Evolutionary conservation across 2,888 invertebrate genomes (phyloP).

Genomic region (Adelognathus sp.): DNA sequence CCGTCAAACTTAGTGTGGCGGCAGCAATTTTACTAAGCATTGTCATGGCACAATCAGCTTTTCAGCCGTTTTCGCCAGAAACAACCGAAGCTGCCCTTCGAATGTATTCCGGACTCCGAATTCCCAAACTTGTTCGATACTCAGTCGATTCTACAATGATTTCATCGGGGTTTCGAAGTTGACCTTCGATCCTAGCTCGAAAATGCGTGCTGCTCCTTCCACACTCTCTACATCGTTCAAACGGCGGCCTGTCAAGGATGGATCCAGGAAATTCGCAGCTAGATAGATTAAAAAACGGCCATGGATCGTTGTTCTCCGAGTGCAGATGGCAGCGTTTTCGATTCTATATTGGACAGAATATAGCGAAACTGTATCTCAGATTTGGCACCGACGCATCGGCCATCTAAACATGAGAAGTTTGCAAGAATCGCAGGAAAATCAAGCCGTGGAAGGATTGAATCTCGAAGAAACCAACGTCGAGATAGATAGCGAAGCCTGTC

Average conservation of each 20-base stretch:
- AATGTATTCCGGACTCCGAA: neutral
- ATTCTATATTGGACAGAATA: neutral
- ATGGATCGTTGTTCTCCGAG: constrained; percentile 7
- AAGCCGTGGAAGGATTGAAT: constrained; percentile 32
- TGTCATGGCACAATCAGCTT: neutral
- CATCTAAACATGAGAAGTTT: constrained; percentile 30
- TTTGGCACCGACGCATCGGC: constrained; percentile 25
- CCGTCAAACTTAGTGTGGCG: neutral
- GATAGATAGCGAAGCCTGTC: constrained; percentile 45
- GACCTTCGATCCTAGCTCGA: neutral
- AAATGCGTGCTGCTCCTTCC: neutral
- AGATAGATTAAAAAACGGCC: constrained; percentile 38
- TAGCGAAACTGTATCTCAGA: constrained; percentile 19
- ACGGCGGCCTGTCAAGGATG: constrained; percentile 9
- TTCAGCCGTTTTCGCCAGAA: constrained; percentile 4
- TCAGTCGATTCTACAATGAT: neutral
- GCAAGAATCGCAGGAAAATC: constrained; percentile 24
- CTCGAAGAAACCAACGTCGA: neutral
- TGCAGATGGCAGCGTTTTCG: no score
- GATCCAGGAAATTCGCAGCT: constrained; percentile 52
- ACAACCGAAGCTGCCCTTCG: neutral
- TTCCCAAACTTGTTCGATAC: neutral
- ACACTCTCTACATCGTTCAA: neutral
- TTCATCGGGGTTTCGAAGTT: neutral
- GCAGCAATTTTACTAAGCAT: neutral